Evolutionary conservation across 2,797 vertebrate genomes (phyloP).

Genomic region (Acrossocheilus wenchowensis): DNA sequence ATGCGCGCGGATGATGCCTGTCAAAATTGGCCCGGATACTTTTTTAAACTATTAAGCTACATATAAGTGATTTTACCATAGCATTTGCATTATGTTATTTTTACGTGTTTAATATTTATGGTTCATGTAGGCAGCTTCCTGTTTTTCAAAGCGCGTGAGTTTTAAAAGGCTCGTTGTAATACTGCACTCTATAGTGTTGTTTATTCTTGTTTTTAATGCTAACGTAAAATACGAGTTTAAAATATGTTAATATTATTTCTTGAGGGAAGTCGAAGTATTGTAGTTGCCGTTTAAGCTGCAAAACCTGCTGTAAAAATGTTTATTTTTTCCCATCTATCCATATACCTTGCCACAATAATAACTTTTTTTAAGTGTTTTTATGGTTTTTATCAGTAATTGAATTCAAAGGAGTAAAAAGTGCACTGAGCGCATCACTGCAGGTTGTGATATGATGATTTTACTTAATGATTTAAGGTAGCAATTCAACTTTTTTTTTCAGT

Average conservation of each 20-base stretch:
- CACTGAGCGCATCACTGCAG: neutral
- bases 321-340: neutral
- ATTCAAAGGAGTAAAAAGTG: neutral
- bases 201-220: neutral
- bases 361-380: neutral
- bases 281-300: neutral
- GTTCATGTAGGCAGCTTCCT: neutral
- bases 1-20: constrained; percentile 14
- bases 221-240: neutral
- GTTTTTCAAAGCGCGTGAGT: constrained; percentile 1
- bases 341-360: neutral
- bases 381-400: neutral
- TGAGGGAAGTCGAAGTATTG: constrained; percentile 8
- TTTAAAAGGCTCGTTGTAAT: constrained; percentile 9
- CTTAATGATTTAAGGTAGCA: neutral
- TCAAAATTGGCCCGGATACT: constrained; percentile 17
- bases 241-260: neutral
- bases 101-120: neutral
- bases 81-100: neutral
- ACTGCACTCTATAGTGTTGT: neutral
- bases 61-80: neutral
- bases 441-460: neutral
- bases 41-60: constrained; percentile 17
- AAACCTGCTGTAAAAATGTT: neutral
- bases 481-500: neutral